Conservation (phyloP, 2,797 vertebrate species). For the Eremophila alpestris region DNA sequence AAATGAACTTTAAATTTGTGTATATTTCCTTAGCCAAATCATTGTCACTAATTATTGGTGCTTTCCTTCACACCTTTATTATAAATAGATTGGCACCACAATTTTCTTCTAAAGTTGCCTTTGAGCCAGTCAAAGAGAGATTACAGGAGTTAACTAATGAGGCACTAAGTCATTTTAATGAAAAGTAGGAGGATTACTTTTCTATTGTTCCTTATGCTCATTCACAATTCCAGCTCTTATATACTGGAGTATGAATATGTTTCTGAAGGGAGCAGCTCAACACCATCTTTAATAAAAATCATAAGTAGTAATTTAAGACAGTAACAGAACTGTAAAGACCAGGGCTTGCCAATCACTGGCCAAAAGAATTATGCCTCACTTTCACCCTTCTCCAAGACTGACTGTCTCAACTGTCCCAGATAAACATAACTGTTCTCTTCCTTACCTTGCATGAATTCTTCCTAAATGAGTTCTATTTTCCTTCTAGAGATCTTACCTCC, state of each 20-base stretch:
- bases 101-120: background rate
- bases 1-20: background rate
- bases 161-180: background rate
- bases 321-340: background rate
- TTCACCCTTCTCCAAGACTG: background rate
- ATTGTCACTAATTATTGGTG: background rate
- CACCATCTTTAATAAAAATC: background rate
- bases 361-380: background rate
- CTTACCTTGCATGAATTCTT: background rate
- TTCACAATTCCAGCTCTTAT: background rate
- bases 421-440: background rate
- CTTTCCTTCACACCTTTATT: background rate
- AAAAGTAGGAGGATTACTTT: background rate
- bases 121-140: background rate
- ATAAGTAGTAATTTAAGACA: background rate
- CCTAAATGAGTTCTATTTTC: background rate
- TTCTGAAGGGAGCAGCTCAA: background rate
- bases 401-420: fast-evolving
- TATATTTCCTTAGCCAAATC: background rate
- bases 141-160: constrained; percentile 3
- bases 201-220: background rate
- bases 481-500: constrained; percentile 80
- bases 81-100: background rate
- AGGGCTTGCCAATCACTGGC: background rate
- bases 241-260: background rate